Percentiles rank a stretch among this genome's conserved stretches.
phyloP scores from a whole-genome alignment of 2,113 vertebrate species.

The Uria lomvia region DNA sequence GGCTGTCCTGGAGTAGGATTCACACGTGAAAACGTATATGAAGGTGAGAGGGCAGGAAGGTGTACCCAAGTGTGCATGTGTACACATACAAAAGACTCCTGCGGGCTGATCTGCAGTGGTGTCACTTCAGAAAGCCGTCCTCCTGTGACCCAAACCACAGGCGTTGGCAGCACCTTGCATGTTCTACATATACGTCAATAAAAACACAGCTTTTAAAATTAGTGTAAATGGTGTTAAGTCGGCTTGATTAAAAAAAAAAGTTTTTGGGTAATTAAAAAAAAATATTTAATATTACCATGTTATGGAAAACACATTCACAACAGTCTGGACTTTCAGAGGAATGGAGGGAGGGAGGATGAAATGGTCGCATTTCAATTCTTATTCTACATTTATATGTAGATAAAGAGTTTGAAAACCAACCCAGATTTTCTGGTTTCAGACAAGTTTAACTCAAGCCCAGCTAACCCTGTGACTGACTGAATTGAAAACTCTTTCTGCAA shows the following conservation, averaged over 20 bases:
- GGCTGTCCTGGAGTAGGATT: neutral
- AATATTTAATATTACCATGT: too few relatives aligned
- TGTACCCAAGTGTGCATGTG: rapidly evolving
- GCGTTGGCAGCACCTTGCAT: neutral
- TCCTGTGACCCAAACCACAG: neutral
- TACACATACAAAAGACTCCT: rapidly evolving
- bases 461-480: neutral
- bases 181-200: neutral
- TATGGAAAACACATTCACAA: neutral
- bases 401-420: neutral
- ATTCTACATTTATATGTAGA: neutral
- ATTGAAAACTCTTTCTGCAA: neutral
- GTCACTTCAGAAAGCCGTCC: neutral
- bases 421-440: neutral
- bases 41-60: neutral
- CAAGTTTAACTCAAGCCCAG: neutral
- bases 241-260: neutral
- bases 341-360: neutral
- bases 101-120: neutral
- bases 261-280: neutral
- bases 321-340: neutral
- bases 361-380: neutral
- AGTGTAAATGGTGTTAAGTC: neutral
- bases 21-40: neutral
- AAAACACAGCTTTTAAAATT: neutral